A percentile compares a stretch with the other conserved stretches of the same genome.
These are phyloP conservation scores for Buphagus erythrorhynchus DNA, from an alignment of 2,797 vertebrate species.

Conservation along the genomic window DNA sequence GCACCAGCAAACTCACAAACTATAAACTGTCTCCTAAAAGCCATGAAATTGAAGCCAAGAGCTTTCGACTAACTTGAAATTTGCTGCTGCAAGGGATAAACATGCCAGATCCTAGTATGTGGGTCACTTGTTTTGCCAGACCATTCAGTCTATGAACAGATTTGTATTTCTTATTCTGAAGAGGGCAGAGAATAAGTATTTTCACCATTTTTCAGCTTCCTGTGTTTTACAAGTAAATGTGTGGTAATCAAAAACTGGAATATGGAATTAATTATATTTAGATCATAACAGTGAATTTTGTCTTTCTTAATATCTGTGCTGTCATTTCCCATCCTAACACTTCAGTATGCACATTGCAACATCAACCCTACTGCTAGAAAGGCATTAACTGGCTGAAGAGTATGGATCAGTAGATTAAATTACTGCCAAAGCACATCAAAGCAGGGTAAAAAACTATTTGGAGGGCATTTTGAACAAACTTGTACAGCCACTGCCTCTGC, in stretches of 20 bases:
- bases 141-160: background rate
- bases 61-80: slow-evolving; percentile 29
- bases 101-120: slow-evolving; percentile 33
- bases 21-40: slow-evolving; percentile 17
- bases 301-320: background rate
- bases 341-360: background rate
- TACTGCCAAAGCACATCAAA: background rate
- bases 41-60: slow-evolving; percentile 1
- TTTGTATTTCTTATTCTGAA: background rate
- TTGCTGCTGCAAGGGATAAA: slow-evolving; percentile 44
- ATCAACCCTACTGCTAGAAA: background rate
- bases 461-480: background rate
- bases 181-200: background rate
- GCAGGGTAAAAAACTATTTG: background rate
- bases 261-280: background rate
- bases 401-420: background rate
- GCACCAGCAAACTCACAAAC: background rate
- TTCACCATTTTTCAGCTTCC: background rate
- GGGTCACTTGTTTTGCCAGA: slow-evolving; percentile 50
- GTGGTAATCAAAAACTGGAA: background rate
- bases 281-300: background rate
- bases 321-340: background rate
- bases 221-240: background rate
- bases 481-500: background rate
- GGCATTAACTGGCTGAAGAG: background rate